These are phyloP conservation scores for Mionectes macconnelli DNA, from an alignment of 2,113 vertebrate genomes.

Conservation along the genomic window DNA sequence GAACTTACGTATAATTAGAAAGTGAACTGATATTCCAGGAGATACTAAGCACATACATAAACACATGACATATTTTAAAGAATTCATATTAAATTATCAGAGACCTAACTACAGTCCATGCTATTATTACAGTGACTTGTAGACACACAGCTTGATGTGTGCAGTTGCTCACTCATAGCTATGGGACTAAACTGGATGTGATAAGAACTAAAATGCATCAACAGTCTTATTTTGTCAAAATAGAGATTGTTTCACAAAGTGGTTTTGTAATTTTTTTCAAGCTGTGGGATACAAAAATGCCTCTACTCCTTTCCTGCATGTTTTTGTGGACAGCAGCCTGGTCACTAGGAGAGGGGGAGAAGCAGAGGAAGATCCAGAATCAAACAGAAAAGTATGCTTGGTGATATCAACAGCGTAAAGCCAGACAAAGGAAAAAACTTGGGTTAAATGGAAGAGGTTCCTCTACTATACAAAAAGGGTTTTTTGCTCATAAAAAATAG, in stretches of 20 bases:
- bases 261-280: neutral
- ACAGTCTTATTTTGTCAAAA: neutral
- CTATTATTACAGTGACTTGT: neutral
- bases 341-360: neutral
- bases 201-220: neutral
- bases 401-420: neutral
- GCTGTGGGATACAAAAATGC: neutral
- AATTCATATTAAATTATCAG: neutral
- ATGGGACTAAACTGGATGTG: neutral
- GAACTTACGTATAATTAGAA: slow-evolving; percentile 11
- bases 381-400: neutral
- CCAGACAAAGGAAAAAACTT: neutral
- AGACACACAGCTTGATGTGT: neutral
- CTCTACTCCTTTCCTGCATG: neutral
- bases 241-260: neutral
- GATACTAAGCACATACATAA: neutral
- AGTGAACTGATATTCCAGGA: slow-evolving; percentile 8
- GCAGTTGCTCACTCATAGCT: neutral
- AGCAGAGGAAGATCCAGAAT: neutral
- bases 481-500: neutral
- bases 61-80: neutral
- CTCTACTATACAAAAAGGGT: neutral
- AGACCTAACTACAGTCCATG: neutral
- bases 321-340: neutral
- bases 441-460: neutral